Evolutionary conservation across 2,888 invertebrate species (phyloP).

Genomic region (Syrista parreyssii): DNA sequence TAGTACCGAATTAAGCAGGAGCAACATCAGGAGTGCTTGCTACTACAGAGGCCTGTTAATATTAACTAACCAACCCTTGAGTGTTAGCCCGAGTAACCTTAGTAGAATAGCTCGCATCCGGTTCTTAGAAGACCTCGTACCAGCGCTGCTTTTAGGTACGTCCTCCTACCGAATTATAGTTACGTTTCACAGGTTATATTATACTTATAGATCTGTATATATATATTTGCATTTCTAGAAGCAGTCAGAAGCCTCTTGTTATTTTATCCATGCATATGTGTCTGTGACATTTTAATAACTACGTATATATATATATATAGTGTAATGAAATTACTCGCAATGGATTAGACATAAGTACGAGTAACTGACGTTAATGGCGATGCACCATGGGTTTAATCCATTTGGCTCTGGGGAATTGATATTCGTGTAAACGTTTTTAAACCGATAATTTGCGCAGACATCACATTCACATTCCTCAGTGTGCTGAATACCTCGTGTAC

Average conservation of each 20-base stretch:
- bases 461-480: not conserved
- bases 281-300: not conserved
- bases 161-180: not conserved
- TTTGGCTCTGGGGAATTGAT: not conserved
- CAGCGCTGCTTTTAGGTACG: not conserved
- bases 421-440: not conserved
- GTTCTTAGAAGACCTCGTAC: not conserved
- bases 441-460: not conserved
- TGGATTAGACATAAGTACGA: not conserved
- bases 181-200: not conserved
- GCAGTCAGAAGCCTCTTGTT: not conserved
- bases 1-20: conserved; percentile 58
- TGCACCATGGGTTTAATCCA: not conserved
- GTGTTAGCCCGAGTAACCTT: conserved; percentile 41
- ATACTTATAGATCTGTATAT: not conserved
- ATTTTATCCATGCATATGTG: not conserved
- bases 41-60: conserved; percentile 54
- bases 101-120: not conserved
- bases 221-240: not conserved
- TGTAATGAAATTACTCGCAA: not conserved
- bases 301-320: not conserved
- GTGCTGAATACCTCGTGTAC: not conserved
- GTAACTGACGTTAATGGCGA: not conserved
- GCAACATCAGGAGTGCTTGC: conserved; percentile 47
- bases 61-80: conserved; percentile 52